Percentiles rank a stretch among this genome's conserved stretches.
phyloP scores from a whole-genome alignment of 2,113 vertebrate species.

The Phocoena phocoena region DNA sequence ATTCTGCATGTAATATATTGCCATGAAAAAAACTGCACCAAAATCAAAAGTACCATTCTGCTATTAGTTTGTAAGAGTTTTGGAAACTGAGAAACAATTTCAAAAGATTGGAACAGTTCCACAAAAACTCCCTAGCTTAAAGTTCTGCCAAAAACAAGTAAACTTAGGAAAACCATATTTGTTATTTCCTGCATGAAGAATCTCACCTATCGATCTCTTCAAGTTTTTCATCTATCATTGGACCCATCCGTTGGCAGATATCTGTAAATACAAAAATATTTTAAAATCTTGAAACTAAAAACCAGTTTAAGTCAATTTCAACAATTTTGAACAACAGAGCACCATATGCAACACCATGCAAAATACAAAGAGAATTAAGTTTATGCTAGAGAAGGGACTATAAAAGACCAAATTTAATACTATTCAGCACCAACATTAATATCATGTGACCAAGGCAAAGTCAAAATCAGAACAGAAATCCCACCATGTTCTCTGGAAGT shows the following conservation, averaged over 20 bases:
- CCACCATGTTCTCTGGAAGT: background rate
- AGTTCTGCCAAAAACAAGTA: background rate
- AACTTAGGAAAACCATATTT: background rate
- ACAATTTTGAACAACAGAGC: background rate
- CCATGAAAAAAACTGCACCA: background rate
- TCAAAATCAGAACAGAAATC: constrained; percentile 44
- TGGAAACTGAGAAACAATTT: constrained; percentile 4
- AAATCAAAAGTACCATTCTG: background rate
- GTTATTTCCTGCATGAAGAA: background rate
- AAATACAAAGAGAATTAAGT: constrained; percentile 2
- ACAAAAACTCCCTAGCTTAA: background rate
- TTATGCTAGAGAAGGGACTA: background rate
- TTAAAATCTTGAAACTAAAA: constrained; percentile 40
- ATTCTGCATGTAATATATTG: background rate
- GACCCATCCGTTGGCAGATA: constrained; percentile 97
- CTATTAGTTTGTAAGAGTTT: background rate
- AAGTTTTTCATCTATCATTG: constrained; percentile 97
- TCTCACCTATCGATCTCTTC: constrained; percentile 96
- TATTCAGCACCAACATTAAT: background rate
- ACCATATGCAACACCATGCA: background rate
- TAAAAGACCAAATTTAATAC: background rate
- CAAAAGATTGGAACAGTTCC: background rate
- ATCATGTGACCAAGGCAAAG: background rate
- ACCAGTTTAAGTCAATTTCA: constrained; percentile 29
- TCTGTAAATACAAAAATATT: constrained; percentile 84